A percentile compares a stretch with the other conserved stretches of the same genome.
Conservation (phyloP, 1,140 invertebrate genomes). For the Aphelenchoides avenae region DNA sequence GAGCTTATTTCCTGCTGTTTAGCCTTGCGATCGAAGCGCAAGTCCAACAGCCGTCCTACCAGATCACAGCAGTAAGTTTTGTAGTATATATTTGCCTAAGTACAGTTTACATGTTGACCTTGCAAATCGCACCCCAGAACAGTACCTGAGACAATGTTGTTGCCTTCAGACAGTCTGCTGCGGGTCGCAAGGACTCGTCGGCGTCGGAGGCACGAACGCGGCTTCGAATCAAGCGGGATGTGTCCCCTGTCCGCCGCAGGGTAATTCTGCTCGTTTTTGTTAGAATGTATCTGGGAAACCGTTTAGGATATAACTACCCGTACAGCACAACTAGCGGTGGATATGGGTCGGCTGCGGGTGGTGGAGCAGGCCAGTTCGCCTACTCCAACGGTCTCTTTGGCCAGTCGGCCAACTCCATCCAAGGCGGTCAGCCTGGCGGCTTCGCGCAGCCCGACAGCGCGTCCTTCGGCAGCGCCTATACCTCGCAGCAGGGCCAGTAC, state of each 20-base stretch:
- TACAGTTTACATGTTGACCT: too few relatives aligned
- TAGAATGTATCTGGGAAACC: not conserved
- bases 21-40: too few relatives aligned
- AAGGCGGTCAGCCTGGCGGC: not conserved
- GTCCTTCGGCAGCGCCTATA: slow-evolving; percentile 1
- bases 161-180: too few relatives aligned
- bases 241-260: not conserved
- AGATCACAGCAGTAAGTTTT: too few relatives aligned
- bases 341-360: not conserved
- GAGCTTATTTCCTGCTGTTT: too few relatives aligned
- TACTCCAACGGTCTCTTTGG: not conserved
- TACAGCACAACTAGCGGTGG: not conserved
- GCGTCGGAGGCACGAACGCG: too few relatives aligned
- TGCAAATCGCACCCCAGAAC: too few relatives aligned
- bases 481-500: not conserved
- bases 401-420: not conserved
- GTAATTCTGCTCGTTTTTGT: not conserved
- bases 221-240: too few relatives aligned
- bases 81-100: too few relatives aligned
- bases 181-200: too few relatives aligned
- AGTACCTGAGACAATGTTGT: too few relatives aligned
- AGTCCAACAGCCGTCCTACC: too few relatives aligned
- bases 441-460: slow-evolving; percentile 6
- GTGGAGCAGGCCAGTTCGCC: not conserved
- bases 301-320: not conserved